Percentiles rank a stretch among this genome's conserved stretches.
phyloP scores from a whole-genome alignment of 2,888 invertebrate genomes.

The Azorinus chamasolen region DNA sequence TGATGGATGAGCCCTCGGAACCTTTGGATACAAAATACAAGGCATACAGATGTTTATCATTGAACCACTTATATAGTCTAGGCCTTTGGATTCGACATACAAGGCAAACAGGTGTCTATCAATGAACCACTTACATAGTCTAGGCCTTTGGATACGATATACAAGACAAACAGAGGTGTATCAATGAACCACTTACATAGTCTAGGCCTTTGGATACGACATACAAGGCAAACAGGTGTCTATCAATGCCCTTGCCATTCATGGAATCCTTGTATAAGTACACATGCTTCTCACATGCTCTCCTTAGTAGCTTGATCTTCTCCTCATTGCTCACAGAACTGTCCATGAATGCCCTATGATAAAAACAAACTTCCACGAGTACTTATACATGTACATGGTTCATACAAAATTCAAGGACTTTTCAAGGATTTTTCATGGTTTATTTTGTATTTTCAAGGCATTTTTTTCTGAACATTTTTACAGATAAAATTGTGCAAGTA shows the following conservation, averaged over 20 bases:
- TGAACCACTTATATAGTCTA: too few species aligned
- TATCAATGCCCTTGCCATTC: slow-evolving; percentile 87
- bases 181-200: slow-evolving; percentile 84
- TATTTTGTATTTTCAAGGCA: too few species aligned
- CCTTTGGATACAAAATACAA: too few species aligned
- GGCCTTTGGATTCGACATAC: too few species aligned
- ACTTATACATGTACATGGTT: not conserved
- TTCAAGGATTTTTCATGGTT: too few species aligned
- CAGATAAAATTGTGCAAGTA: too few species aligned
- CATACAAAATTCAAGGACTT: too few species aligned
- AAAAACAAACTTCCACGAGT: slow-evolving; percentile 5
- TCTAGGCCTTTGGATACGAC: slow-evolving; percentile 87
- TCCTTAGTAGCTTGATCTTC: slow-evolving; percentile 83
- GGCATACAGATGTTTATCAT: too few species aligned
- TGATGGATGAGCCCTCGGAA: too few species aligned
- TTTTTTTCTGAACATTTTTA: too few species aligned
- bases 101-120: too few species aligned
- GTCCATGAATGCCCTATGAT: slow-evolving; percentile 85
- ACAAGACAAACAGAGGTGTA: slow-evolving; percentile 87
- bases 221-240: slow-evolving; percentile 87
- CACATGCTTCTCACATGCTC: slow-evolving; percentile 86
- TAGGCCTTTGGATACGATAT: slow-evolving; percentile 87
- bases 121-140: too few species aligned
- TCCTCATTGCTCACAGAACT: slow-evolving; percentile 79
- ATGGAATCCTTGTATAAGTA: slow-evolving; percentile 87